Evolutionary conservation across 2,888 invertebrate species (phyloP).

Genomic region (Bombylius discolor): DNA sequence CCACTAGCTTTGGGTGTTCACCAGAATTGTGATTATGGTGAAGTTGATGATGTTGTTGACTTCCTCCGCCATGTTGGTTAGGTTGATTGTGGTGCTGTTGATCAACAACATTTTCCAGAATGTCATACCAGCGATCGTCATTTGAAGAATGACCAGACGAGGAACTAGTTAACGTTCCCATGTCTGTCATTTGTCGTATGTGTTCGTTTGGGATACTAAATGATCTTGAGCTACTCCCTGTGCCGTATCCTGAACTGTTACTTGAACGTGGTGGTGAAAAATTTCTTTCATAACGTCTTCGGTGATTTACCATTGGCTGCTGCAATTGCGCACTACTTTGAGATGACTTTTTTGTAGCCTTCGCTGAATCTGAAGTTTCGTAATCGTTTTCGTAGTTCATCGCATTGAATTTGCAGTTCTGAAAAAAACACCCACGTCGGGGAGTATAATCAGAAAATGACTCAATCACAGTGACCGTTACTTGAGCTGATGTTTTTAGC

Average conservation of each 20-base stretch:
- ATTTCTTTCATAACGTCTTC: slow-evolving; percentile 58
- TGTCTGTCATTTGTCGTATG: slow-evolving; percentile 17
- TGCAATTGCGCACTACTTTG: slow-evolving; percentile 31
- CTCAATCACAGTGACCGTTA: slow-evolving; percentile 70
- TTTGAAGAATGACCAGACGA: slow-evolving; percentile 49
- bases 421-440: slow-evolving; percentile 51
- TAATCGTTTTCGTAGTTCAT: slow-evolving; percentile 51
- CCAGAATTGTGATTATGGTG: slow-evolving; percentile 23
- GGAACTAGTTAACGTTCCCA: slow-evolving; percentile 47
- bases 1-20: slow-evolving; percentile 30
- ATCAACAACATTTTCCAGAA: slow-evolving; percentile 37
- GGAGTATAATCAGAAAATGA: slow-evolving; percentile 55
- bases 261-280: slow-evolving; percentile 66
- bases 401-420: slow-evolving; percentile 50
- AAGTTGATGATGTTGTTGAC: slow-evolving; percentile 25
- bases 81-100: slow-evolving; percentile 34
- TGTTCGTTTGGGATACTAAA: slow-evolving; percentile 26
- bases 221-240: slow-evolving; percentile 45
- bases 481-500: slow-evolving; percentile 75
- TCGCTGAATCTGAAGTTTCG: slow-evolving; percentile 31
- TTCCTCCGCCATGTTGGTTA: slow-evolving; percentile 18
- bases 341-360: slow-evolving; percentile 15
- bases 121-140: slow-evolving; percentile 52
- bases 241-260: slow-evolving; percentile 74
- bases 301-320: slow-evolving; percentile 38